Conservation (phyloP, 2,113 vertebrate genomes). For the Pteruthius melanotis region DNA sequence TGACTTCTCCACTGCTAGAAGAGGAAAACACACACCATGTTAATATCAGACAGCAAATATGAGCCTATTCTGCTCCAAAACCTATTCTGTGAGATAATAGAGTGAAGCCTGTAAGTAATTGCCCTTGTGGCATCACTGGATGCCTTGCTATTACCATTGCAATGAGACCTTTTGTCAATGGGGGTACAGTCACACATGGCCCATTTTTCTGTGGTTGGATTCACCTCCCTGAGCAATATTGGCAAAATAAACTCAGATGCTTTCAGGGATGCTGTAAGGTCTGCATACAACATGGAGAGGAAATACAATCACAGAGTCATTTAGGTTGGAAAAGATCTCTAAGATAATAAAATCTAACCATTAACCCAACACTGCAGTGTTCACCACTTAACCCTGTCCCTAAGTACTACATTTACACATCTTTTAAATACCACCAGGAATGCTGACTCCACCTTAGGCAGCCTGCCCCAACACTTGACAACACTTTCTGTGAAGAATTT, state of each 20-base stretch:
- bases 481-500: not conserved
- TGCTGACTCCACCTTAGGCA: not conserved
- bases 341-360: rapidly evolving
- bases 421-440: not conserved
- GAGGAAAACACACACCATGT: not conserved
- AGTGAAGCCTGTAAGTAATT: not conserved
- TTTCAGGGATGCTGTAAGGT: not conserved
- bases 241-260: not conserved
- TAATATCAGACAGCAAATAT: not conserved
- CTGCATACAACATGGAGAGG: not conserved
- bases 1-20: rapidly evolving
- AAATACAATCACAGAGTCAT: not conserved
- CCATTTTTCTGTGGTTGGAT: not conserved
- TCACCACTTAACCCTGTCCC: not conserved
- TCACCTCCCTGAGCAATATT: not conserved
- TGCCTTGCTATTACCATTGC: not conserved
- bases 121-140: not conserved
- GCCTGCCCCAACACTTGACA: not conserved
- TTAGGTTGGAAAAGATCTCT: not conserved
- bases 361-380: not conserved
- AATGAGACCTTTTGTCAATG: not conserved
- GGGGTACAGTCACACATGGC: not conserved
- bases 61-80: not conserved
- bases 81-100: not conserved
- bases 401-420: no score